A percentile compares a stretch with the other conserved stretches of the same genome.
These are phyloP conservation scores for Suncus etruscus DNA, from an alignment of 2,113 vertebrate species.

Conservation along the genomic window DNA sequence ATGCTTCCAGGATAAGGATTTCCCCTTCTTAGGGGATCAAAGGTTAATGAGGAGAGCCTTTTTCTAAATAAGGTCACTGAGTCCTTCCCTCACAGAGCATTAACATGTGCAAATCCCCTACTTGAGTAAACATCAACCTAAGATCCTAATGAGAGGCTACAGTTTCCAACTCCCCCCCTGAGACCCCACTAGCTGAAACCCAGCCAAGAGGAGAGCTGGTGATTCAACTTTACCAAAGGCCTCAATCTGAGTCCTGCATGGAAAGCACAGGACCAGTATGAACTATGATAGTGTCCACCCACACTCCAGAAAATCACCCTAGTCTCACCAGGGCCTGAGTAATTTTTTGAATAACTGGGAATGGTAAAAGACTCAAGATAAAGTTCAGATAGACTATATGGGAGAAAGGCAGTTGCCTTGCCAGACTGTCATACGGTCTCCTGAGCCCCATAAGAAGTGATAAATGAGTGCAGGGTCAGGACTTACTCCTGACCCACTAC, in stretches of 20 bases:
- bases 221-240: conserved; percentile 29
- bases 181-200: conserved; percentile 64
- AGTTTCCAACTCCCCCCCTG: conserved; percentile 35
- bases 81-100: conserved; percentile 49
- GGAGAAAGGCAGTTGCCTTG: no score
- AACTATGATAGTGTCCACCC: background rate
- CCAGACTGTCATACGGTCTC: no score
- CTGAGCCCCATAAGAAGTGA: no score
- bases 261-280: background rate
- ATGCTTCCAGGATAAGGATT: conserved; percentile 70
- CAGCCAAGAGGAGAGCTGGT: background rate
- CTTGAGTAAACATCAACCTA: conserved; percentile 45
- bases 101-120: conserved; percentile 49
- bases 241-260: background rate
- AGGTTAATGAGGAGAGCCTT: conserved; percentile 69
- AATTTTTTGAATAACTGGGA: background rate
- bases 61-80: conserved; percentile 72
- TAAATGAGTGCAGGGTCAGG: no score
- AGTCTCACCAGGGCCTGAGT: background rate
- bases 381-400: no score
- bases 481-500: no score
- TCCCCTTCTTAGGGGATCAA: conserved; percentile 67
- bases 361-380: background rate
- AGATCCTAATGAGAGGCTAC: conserved; percentile 40
- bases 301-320: background rate